These are phyloP conservation scores for Mesaphorura yosii DNA, from an alignment of 1,140 invertebrate species.

Conservation along the genomic window DNA sequence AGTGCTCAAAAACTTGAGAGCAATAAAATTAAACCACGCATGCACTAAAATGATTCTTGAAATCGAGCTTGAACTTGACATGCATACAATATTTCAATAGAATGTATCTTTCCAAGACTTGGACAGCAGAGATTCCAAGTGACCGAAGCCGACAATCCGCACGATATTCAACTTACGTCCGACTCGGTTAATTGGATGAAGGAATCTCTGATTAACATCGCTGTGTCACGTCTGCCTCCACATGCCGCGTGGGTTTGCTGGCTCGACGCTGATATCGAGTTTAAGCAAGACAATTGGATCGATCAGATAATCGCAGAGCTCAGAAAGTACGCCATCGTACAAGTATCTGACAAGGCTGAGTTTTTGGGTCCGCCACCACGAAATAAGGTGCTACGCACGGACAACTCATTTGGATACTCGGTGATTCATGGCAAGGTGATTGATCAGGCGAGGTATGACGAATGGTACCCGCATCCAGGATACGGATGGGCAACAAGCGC, in stretches of 20 bases:
- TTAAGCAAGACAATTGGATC: constrained; percentile 4
- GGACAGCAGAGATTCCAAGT: constrained; percentile 10
- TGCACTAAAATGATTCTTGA: too few relatives aligned
- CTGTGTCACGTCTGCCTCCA: constrained; percentile 2
- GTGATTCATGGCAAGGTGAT: constrained; percentile 1
- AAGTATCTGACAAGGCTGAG: constrained; percentile 11
- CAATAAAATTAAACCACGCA: not conserved
- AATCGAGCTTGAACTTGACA: not conserved
- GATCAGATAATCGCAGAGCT: not conserved
- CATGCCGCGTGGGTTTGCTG: constrained; percentile 14
- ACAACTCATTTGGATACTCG: constrained; percentile 18
- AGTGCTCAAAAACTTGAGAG: too few relatives aligned
- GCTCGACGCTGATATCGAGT: constrained; percentile 13
- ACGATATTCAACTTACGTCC: constrained; percentile 11
- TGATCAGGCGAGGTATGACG: not conserved
- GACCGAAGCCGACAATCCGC: not conserved
- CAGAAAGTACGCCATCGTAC: constrained; percentile 4
- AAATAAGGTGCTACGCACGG: constrained; percentile 2
- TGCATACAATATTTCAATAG: constrained; percentile 14
- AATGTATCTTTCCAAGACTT: constrained; percentile 11
- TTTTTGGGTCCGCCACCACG: constrained; percentile 1
- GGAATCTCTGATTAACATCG: constrained; percentile 16
- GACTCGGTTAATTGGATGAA: constrained; percentile 15
- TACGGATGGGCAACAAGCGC: constrained; percentile 14
- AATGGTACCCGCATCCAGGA: constrained; percentile 15